phyloP scores from a whole-genome alignment of 2,113 vertebrate species.

The Girardinichthys multiradiatus region DNA sequence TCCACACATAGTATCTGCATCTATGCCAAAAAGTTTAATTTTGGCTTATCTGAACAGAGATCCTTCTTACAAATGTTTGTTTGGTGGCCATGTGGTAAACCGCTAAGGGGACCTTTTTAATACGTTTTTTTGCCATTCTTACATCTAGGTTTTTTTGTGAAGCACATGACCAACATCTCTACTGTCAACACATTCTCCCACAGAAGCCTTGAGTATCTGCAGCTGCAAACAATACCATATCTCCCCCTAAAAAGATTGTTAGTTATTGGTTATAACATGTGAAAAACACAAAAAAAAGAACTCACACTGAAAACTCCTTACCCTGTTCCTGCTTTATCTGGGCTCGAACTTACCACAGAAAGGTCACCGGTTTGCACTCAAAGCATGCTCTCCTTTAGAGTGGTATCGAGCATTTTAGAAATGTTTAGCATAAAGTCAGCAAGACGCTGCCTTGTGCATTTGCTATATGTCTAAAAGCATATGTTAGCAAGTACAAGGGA shows the following conservation, averaged over 20 bases:
- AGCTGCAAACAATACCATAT: background rate
- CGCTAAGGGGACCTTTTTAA: background rate
- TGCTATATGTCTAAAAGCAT: constrained; percentile 4
- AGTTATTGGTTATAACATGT: background rate
- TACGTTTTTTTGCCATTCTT: too few relatives aligned
- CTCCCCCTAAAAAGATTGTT: background rate
- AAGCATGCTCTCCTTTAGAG: background rate
- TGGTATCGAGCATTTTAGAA: constrained; percentile 20
- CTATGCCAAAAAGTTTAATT: background rate
- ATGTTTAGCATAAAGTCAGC: constrained; percentile 4
- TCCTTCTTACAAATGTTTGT: background rate
- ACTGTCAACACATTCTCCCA: background rate
- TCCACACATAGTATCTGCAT: background rate
- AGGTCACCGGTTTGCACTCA: constrained; percentile 12
- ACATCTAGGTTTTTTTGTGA: too few relatives aligned
- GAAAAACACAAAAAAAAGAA: background rate
- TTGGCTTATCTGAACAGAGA: background rate
- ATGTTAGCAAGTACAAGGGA: constrained; percentile 7
- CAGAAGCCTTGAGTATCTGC: background rate
- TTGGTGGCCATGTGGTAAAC: background rate
- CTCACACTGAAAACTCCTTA: background rate
- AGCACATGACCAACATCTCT: too few relatives aligned
- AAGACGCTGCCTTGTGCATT: constrained; percentile 19
- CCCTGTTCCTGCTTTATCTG: background rate
- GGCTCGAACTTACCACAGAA: background rate